Base-by-base conservation (phyloP, 2,797 vertebrate species). In the Etheostoma nigrum region DNA sequence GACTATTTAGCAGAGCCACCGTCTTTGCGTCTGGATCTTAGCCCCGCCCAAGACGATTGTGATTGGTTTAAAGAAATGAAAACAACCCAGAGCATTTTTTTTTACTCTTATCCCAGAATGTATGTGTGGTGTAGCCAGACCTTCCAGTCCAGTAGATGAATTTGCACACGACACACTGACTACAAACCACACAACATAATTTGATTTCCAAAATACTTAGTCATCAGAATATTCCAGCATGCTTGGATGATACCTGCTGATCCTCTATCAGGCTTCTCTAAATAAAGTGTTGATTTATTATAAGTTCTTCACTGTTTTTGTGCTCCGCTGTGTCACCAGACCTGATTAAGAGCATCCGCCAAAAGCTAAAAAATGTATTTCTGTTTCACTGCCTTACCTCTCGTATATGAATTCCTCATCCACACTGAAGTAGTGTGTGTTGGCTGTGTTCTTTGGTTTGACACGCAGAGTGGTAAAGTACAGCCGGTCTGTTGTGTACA, bases 381-480 rank as follows among this genome's bases (percentile, higher is more conserved):
- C 21, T 61, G 48, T 62, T n/a, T 15, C 21, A 10, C 33, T 58
- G 1, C 5, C 96, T 96, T 94, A 98, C 97, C 97, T 98, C 85
- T 98, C 97, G 89, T 98, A 98, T 27, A 95, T 81, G 86, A 97
- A 94, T 59, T 98, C 97, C 59, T 98, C 97, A 30, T 98, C 97
- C 0, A 96, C 96, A 88, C 95, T 96, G 93, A 97, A 97, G 91
- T 96, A 98, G 84, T 97, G 96, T 14, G 94, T 96, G 83, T 94
- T 96, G 52, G 92, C 90, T 10, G 97, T 96, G 74, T 93, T 97
- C 92, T 97, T 97, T 70, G 97, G 97, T 93, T 97, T 97, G 81
- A 94, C 95, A 77, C 95, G 94, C 45, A 98, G 93, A 87, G 96
- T 96, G 67, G 96, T 94, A 68, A 98, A 98, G 94, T 97, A 98